These are phyloP conservation scores for Euglossa dilemma DNA, from an alignment of 1,140 invertebrate species.

Conservation along the genomic window DNA sequence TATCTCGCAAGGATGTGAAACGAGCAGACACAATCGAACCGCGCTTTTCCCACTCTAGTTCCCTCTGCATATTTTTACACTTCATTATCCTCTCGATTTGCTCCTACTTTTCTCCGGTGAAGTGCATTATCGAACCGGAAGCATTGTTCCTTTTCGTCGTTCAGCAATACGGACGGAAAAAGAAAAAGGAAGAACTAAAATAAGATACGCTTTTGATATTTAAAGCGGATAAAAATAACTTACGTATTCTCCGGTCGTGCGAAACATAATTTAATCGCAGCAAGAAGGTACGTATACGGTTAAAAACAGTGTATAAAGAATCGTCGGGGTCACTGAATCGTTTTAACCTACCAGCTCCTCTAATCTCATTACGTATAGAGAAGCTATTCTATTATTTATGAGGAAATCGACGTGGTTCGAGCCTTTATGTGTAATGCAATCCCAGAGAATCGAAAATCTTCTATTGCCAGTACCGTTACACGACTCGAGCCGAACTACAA, in stretches of 20 bases:
- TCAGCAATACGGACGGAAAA: neutral
- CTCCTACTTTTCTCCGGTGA: neutral
- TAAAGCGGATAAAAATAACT: neutral
- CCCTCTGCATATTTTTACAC: neutral
- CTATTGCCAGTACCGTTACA: no score
- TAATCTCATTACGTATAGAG: slow-evolving; percentile 21
- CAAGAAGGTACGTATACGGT: neutral
- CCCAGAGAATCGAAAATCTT: neutral
- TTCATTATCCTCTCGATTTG: neutral
- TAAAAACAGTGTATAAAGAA: neutral
- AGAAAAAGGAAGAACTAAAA: neutral
- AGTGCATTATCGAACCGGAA: neutral
- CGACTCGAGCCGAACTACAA: neutral
- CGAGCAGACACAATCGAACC: neutral
- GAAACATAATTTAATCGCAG: neutral
- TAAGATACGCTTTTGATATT: neutral
- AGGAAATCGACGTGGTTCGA: neutral
- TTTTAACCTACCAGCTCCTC: slow-evolving; percentile 12
- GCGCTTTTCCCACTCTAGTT: neutral
- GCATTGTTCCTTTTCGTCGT: neutral
- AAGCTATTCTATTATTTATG: slow-evolving; percentile 30
- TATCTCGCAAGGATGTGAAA: neutral
- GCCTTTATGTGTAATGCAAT: neutral
- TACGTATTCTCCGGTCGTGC: neutral
- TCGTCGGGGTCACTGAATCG: slow-evolving; percentile 5